These are phyloP conservation scores for Montipora sp. DNA, from an alignment of 64 coral and sea anemone species.

Conservation along the genomic window DNA sequence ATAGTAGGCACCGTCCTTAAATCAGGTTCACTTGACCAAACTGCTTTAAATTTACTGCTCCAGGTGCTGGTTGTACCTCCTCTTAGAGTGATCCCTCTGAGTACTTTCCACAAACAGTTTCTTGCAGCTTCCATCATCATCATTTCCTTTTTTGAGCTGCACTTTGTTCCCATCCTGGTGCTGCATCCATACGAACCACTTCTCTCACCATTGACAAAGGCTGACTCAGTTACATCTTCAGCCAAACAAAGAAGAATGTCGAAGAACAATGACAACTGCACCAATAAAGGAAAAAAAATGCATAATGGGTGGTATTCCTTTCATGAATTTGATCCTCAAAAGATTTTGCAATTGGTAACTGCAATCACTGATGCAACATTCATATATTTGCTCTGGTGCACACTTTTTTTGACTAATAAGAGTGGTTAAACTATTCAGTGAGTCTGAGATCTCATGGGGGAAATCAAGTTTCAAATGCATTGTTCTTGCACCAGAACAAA, in stretches of 20 bases:
- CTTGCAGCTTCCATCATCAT: slow-evolving; percentile 68
- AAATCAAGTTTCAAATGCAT: no score
- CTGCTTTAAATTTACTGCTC: no score
- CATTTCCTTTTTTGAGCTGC: slow-evolving; percentile 63
- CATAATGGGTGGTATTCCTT: no score
- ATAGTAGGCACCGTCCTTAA: no score
- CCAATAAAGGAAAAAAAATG: background rate
- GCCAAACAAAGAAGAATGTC: slow-evolving; percentile 87
- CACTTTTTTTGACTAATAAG: no score
- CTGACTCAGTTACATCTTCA: slow-evolving; percentile 73
- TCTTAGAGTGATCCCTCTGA: slow-evolving; percentile 67
- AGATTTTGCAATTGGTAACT: no score
- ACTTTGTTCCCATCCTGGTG: slow-evolving; percentile 63
- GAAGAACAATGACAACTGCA: slow-evolving; percentile 82
- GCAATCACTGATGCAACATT: no score
- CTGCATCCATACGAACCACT: slow-evolving; percentile 85
- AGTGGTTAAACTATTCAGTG: no score
- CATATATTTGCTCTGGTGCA: background rate
- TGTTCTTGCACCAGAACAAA: no score
- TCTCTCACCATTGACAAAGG: slow-evolving; percentile 82
- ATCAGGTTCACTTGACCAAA: no score
- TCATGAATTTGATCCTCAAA: no score
- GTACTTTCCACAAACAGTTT: slow-evolving; percentile 66
- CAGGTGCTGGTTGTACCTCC: slow-evolving; percentile 51
- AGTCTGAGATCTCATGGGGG: no score